Conservation (phyloP, 2,888 invertebrate species). For the Abrostola tripartita region DNA sequence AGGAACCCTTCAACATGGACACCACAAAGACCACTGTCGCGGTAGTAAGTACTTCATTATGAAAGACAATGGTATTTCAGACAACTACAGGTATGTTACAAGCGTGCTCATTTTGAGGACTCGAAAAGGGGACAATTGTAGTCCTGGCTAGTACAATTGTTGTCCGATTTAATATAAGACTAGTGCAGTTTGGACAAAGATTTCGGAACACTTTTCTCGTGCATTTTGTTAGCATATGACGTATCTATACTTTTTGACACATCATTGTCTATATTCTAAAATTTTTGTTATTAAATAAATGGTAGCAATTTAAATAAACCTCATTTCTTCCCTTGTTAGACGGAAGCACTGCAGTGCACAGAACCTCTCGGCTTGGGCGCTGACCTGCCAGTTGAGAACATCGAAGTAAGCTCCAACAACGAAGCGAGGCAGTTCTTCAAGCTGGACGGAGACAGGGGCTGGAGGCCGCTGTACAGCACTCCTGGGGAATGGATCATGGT, state of each 20-base stretch:
- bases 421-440: constrained; percentile 79
- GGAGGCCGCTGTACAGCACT: constrained; percentile 91
- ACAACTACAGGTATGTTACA: no score
- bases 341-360: constrained; percentile 85
- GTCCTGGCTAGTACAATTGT: no score
- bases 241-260: no score
- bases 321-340: constrained; percentile 50
- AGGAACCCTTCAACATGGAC: constrained; percentile 55
- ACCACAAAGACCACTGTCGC: constrained; percentile 30
- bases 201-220: no score
- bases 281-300: no score
- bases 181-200: no score
- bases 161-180: no score
- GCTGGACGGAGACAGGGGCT: constrained; percentile 85
- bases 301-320: not conserved
- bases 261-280: no score
- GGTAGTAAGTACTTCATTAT: constrained; percentile 39
- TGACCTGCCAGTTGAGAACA: constrained; percentile 90
- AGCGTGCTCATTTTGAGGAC: no score
- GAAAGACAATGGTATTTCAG: no score
- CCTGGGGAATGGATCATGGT: constrained; percentile 92
- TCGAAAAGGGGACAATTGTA: no score
- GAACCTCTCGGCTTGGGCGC: constrained; percentile 92
- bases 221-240: no score
- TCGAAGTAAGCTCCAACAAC: constrained; percentile 90